phyloP scores from a whole-genome alignment of 1,140 invertebrate species.

The Stegodyphus mimosarum region DNA sequence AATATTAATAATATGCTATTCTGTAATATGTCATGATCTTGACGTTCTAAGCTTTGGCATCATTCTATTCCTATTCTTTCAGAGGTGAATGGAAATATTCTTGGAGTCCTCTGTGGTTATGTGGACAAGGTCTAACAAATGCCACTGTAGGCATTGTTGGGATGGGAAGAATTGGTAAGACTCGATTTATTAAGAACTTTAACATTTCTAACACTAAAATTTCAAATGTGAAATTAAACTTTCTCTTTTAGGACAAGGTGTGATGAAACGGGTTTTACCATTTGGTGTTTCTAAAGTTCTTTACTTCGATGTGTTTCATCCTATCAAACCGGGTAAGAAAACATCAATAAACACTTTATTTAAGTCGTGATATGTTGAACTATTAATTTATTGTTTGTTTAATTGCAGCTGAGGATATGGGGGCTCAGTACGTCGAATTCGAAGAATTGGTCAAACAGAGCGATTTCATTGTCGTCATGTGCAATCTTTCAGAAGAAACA shows the following conservation, averaged over 20 bases:
- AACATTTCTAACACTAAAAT: too few relatives aligned
- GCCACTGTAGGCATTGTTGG: slow-evolving; percentile 72
- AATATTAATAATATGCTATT: too few relatives aligned
- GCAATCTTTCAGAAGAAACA: slow-evolving; percentile 81
- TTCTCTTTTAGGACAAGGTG: slow-evolving; percentile 65
- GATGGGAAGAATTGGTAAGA: slow-evolving; percentile 70
- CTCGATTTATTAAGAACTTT: too few relatives aligned
- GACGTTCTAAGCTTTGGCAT: too few relatives aligned
- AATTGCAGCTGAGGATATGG: slow-evolving; percentile 71
- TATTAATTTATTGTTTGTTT: too few relatives aligned
- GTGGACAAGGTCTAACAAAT: slow-evolving; percentile 57
- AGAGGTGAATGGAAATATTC: slow-evolving; percentile 62
- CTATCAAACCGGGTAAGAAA: slow-evolving; percentile 60
- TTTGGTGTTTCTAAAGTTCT: slow-evolving; percentile 66
- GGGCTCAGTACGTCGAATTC: slow-evolving; percentile 78
- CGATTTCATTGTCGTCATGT: slow-evolving; percentile 82
- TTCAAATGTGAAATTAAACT: too few relatives aligned
- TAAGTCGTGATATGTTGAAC: too few relatives aligned
- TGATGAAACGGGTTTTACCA: slow-evolving; percentile 67
- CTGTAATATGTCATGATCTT: too few relatives aligned
- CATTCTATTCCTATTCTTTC: too few relatives aligned
- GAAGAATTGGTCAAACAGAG: slow-evolving; percentile 78
- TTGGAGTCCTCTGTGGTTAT: slow-evolving; percentile 63
- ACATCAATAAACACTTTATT: too few relatives aligned
- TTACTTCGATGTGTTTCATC: slow-evolving; percentile 65